Conservation (phyloP, 2,888 invertebrate genomes). For the Pediacus dermestoides region DNA sequence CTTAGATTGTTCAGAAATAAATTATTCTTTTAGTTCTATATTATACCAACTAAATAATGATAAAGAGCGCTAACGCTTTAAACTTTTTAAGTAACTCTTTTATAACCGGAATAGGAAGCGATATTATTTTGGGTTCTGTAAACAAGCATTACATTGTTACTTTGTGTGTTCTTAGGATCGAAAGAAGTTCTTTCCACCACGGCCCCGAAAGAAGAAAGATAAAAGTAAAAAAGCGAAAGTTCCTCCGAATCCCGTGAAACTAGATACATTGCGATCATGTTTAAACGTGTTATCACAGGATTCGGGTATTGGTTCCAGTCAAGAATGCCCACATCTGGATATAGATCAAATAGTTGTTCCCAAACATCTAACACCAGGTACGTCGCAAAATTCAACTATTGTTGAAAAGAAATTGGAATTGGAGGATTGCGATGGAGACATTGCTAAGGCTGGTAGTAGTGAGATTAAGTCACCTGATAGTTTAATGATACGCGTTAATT, state of each 20-base stretch:
- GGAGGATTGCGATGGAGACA: not conserved
- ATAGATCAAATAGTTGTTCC: constrained; percentile 45
- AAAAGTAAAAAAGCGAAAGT: constrained; percentile 24
- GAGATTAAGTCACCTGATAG: no score
- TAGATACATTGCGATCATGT: constrained; percentile 44
- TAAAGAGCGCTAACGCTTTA: no score
- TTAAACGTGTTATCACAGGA: constrained; percentile 43
- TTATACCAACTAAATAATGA: no score
- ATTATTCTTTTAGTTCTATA: no score
- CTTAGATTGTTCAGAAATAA: no score
- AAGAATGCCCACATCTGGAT: constrained; percentile 40
- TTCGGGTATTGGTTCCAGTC: constrained; percentile 49
- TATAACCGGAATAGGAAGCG: no score
- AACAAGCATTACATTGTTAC: no score
- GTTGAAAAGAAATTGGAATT: not conserved
- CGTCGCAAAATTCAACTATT: constrained; percentile 17
- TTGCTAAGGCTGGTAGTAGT: constrained; percentile 1
- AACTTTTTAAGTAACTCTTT: no score
- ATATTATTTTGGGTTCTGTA: no score
- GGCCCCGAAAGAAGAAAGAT: constrained; percentile 51
- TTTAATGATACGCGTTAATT: no score
- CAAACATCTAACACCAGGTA: constrained; percentile 28
- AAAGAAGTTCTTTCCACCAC: constrained; percentile 66
- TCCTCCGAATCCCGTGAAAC: constrained; percentile 33
- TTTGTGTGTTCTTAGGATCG: constrained; percentile 53